phyloP scores from a whole-genome alignment of 2,888 invertebrate genomes.

The Nephrocerus scutellatus region DNA sequence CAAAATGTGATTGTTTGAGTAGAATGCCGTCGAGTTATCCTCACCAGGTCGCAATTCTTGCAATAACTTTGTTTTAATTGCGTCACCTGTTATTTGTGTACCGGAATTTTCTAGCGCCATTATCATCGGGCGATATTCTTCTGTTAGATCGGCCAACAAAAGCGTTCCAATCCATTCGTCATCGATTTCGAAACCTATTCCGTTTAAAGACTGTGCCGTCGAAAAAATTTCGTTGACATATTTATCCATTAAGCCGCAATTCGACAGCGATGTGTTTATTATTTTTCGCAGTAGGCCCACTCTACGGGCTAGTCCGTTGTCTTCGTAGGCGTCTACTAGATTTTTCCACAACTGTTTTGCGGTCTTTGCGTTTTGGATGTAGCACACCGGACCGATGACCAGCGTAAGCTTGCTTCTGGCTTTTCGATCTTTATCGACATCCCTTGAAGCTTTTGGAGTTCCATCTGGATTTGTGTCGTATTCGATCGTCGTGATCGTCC shows the following conservation, averaged over 20 bases:
- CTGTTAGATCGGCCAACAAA: constrained; percentile 24
- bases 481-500: constrained; percentile 10
- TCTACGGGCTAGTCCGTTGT: constrained; percentile 18
- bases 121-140: constrained; percentile 31
- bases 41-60: too few relatives aligned
- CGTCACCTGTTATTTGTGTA: constrained; percentile 18
- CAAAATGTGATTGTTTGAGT: too few relatives aligned
- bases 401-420: constrained; percentile 14
- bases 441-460: constrained; percentile 4
- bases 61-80: constrained; percentile 15
- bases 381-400: too few relatives aligned
- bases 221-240: constrained; percentile 15
- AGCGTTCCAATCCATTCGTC: constrained; percentile 16
- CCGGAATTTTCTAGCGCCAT: constrained; percentile 27
- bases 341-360: constrained; percentile 15
- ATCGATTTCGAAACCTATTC: constrained; percentile 14
- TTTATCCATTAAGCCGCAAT: constrained; percentile 13
- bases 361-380: constrained; percentile 15
- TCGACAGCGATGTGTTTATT: constrained; percentile 10
- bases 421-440: constrained; percentile 7
- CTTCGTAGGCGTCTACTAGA: constrained; percentile 16
- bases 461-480: constrained; percentile 6
- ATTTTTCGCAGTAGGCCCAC: constrained; percentile 15
- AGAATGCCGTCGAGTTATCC: too few relatives aligned
- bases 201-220: constrained; percentile 12